Percentiles rank a stretch among this genome's conserved stretches.
Conservation (phyloP, 2,888 invertebrate species). For the Rapana venosa region DNA sequence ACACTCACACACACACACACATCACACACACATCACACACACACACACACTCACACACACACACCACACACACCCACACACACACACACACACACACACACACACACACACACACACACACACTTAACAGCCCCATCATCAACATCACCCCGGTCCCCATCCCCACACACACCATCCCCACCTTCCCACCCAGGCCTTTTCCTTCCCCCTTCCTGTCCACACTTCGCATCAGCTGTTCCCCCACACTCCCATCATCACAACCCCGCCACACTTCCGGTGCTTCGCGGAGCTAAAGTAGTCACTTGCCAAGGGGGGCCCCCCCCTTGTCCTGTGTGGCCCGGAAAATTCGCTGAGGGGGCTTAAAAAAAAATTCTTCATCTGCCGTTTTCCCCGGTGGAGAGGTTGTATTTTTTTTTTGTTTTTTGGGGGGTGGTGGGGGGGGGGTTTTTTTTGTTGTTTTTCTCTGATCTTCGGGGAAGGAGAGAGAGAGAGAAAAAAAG, state of each 20-base stretch:
- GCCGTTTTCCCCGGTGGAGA: slow-evolving; percentile 16
- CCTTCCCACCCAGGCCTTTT: too few relatives aligned
- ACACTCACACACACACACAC: too few relatives aligned
- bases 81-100: too few relatives aligned
- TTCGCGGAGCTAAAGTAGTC: slow-evolving; percentile 17
- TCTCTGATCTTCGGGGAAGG: too few relatives aligned
- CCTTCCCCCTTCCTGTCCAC: too few relatives aligned
- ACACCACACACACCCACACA: too few relatives aligned
- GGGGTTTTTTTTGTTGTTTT: too few relatives aligned
- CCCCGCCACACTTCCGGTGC: slow-evolving; percentile 11
- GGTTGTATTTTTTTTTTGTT: neutral
- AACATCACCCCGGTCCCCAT: neutral
- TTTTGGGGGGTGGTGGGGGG: too few relatives aligned
- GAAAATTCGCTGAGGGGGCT: slow-evolving; percentile 41
- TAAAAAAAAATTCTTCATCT: slow-evolving; percentile 25
- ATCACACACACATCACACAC: too few relatives aligned
- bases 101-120: too few relatives aligned
- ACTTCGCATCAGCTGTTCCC: neutral
- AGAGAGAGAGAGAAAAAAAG: too few relatives aligned
- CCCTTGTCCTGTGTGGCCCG: slow-evolving; percentile 26
- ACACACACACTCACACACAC: too few relatives aligned
- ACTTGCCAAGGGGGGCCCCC: slow-evolving; percentile 12
- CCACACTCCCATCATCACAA: slow-evolving; percentile 5
- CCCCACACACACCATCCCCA: neutral
- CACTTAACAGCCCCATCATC: neutral